Conservation (phyloP, 2,797 vertebrate species). For the Premnoplex brunnescens region DNA sequence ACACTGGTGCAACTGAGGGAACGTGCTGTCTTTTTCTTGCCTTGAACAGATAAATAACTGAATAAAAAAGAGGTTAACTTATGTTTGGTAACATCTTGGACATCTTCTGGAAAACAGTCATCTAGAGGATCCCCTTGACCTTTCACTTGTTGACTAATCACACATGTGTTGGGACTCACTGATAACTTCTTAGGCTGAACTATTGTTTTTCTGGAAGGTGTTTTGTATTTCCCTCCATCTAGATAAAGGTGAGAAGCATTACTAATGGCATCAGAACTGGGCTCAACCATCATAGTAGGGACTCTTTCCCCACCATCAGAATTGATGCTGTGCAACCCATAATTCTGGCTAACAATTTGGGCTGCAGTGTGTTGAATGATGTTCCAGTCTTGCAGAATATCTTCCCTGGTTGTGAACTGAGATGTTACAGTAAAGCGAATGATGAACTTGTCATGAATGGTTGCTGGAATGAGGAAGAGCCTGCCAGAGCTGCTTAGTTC, state of each 20-base stretch:
- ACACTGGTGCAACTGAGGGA: constrained; percentile 90
- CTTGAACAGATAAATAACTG: constrained; percentile 74
- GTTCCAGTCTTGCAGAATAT: constrained; percentile 90
- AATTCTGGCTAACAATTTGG: constrained; percentile 71
- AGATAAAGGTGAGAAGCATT: neutral
- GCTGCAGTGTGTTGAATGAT: constrained; percentile 84
- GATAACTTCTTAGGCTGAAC: constrained; percentile 59
- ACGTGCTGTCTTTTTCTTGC: constrained; percentile 80
- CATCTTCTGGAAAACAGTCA: constrained; percentile 72
- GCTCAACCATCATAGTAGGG: neutral
- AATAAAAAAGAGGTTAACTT: constrained; percentile 74
- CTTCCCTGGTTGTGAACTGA: constrained; percentile 89
- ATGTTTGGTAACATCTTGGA: constrained; percentile 43
- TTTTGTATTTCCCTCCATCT: constrained; percentile 22
- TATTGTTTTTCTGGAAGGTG: constrained; percentile 47
- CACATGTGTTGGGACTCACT: neutral
- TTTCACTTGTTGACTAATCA: constrained; percentile 36
- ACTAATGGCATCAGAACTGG: neutral
- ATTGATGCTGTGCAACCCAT: neutral
- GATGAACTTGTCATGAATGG: constrained; percentile 86
- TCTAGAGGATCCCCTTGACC: constrained; percentile 48
- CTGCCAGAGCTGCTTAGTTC: constrained; percentile 84
- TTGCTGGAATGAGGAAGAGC: constrained; percentile 92
- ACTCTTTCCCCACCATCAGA: constrained; percentile 31
- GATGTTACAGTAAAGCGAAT: constrained; percentile 95